Base-by-base conservation (phyloP, 2,797 vertebrate species). In the Lagocephalus sceleratus region DNA sequence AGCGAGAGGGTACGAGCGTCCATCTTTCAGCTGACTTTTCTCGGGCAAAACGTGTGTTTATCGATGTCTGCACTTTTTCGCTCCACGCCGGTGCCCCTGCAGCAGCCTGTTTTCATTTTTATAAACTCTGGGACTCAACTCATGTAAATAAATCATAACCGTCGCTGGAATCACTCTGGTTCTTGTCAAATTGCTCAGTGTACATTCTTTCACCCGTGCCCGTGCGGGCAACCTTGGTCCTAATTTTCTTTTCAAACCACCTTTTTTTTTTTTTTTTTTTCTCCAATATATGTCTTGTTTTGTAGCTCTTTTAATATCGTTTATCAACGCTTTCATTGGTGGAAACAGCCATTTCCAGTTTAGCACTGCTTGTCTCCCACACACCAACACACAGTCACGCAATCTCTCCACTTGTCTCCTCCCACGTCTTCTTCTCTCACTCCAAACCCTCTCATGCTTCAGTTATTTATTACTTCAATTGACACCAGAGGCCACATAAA, bases 111-210 rank as follows among this genome's bases (percentile, higher is more conserved):
- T 79, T 70, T 75, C 19, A 60, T 64, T 72, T 66, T 63, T 44
- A 61, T 73, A 57, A 67, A 47, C 54, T 60, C 10, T 2, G 11
- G 49, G 46, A 39, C 45, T 69, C 57, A 23, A 12, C 0, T 5
- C 40, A 56, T 71, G 53, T 57, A 51, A 60, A 75, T 66, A 71
- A 79, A 63, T 71, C 63, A 73, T 3, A 60, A 63, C 26, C 48
- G 42, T 57, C 48, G 32, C 47, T 39, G 19, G 16, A 66, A 45
- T 62, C 48, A 19, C 58, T 57, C 56, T 64, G 53, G 61, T 71
- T 60, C 42, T 43, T 16, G 54, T 72, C 53, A 11, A 15, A 6
- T 19, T 47, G 60, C 42, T 54, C 52, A 39, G 46, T 32, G 8
- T 21, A 7, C 19, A 17, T 43, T 53, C 47, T 49, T 47, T 54